Evolutionary conservation across 2,797 vertebrate genomes (phyloP), one percentile per base, ranked within the genome.

Genomic region (Cirrhinus mrigala): DNA sequence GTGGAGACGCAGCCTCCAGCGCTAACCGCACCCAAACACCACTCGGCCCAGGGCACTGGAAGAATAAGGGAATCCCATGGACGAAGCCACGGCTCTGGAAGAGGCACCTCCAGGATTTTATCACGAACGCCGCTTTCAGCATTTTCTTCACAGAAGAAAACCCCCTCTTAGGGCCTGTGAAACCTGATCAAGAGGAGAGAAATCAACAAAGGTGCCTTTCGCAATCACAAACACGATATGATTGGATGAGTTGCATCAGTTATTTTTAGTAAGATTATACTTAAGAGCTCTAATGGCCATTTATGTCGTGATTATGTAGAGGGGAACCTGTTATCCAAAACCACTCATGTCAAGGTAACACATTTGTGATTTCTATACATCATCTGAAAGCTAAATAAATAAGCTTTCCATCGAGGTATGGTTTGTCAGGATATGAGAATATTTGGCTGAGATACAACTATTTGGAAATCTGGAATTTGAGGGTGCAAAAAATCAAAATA

Each of bases 61-160:
- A 89, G 87, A 87, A 87, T 86, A 90, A 87, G 89, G 86, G 83
- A 87, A 86, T 84, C 88, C 90, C 77, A 68, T 71, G 81, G 79
- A 85, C 80, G 62, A 83, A 81, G 86, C 86, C 84, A 44, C 20
- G 92, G 91, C 89, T 92, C 93, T 92, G 74, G 85, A 94, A 89
- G 90, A 83, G 87, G 91, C 88, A 76, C 91, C 87, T 78, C 92
- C 91, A 87, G 88, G 92, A 91, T 89, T 90, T 89, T 74, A 90
- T 89, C 92, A 84, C 84, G 86, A 89, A 90, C 85, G 84, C 91
- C 81, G 85, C 77, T 89, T 91, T 93, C 92, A 91, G 91, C 94
- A 95, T 96, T 88, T 98, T 98, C 97, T 99, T 99, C 97, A 97
- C 96, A 97, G 97, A 98, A 98, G 97, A 98, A 99, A 98, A 88